Conservation (phyloP, 2,888 invertebrate species). For the Yponomeuta evonymella region DNA sequence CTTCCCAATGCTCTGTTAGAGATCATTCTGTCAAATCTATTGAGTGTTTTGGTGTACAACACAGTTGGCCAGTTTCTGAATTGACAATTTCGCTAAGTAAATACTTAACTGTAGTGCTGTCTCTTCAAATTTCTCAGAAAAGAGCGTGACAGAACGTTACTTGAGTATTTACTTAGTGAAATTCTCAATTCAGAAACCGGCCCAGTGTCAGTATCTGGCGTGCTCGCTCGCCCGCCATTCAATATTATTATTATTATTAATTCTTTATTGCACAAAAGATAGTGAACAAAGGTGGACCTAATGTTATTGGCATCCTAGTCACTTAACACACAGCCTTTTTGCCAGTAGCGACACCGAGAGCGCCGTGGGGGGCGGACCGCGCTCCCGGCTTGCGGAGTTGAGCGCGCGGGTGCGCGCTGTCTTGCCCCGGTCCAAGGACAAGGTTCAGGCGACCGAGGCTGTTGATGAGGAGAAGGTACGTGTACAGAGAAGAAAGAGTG, state of each 20-base stretch:
- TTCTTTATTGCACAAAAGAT: too few relatives aligned
- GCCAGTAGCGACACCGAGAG: constrained; percentile 74
- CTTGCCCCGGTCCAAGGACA: constrained; percentile 53
- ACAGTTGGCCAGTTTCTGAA: too few relatives aligned
- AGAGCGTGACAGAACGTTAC: too few relatives aligned
- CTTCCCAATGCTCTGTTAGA: too few relatives aligned
- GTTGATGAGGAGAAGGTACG: constrained; percentile 44
- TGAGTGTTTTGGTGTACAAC: not conserved
- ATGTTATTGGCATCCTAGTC: not conserved
- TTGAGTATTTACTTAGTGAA: too few relatives aligned
- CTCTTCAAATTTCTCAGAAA: too few relatives aligned
- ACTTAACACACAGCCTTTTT: constrained; percentile 19
- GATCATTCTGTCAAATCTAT: not conserved
- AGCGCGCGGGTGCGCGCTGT: constrained; percentile 56
- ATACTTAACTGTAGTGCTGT: too few relatives aligned
- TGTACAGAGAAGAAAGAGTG: constrained; percentile 30
- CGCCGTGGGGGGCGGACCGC: constrained; percentile 50
- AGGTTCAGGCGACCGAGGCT: constrained; percentile 54
- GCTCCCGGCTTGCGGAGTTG: constrained; percentile 53
- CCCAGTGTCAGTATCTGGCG: too few relatives aligned
- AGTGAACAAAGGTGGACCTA: not conserved
- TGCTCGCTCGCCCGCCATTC: too few relatives aligned
- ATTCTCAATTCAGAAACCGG: too few relatives aligned
- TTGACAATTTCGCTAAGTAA: too few relatives aligned
- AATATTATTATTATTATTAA: too few relatives aligned